Evolutionary conservation across 2,797 vertebrate genomes (phyloP).

Genomic region (Malurus leucopterus): DNA sequence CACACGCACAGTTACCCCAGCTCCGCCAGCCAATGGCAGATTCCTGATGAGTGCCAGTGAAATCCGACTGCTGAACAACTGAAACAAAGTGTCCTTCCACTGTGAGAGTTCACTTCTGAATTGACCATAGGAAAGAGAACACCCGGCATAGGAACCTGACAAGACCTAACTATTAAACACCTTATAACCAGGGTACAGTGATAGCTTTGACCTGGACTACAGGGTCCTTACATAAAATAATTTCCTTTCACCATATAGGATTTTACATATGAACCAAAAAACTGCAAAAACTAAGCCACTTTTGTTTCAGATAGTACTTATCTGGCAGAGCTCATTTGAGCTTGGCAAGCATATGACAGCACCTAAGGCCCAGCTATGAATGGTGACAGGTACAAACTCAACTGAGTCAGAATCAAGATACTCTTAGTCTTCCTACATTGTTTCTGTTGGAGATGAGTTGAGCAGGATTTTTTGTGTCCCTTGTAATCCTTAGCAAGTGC

Average conservation of each 20-base stretch:
- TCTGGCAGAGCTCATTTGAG: not conserved
- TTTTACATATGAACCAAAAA: not conserved
- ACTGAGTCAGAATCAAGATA: not conserved
- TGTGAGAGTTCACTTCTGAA: not conserved
- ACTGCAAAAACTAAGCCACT: rapidly evolving
- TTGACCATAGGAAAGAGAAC: not conserved
- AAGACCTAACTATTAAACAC: not conserved
- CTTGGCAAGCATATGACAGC: not conserved
- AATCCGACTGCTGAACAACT: not conserved
- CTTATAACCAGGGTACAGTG: not conserved
- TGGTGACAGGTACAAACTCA: not conserved
- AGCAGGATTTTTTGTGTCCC: rapidly evolving
- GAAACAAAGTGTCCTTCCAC: not conserved
- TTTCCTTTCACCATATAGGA: not conserved
- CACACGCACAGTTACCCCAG: rapidly evolving
- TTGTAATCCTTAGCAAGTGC: not conserved
- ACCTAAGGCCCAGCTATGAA: not conserved
- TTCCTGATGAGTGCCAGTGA: not conserved
- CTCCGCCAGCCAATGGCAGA: not conserved
- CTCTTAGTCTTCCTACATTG: not conserved
- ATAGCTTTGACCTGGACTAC: not conserved
- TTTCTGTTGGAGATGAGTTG: not conserved
- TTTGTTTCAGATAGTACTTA: not conserved
- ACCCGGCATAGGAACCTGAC: not conserved
- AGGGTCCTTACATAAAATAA: not conserved